These are phyloP conservation scores for Bryconaethiops microstoma DNA, from an alignment of 2,797 vertebrate species.

Conservation along the genomic window DNA sequence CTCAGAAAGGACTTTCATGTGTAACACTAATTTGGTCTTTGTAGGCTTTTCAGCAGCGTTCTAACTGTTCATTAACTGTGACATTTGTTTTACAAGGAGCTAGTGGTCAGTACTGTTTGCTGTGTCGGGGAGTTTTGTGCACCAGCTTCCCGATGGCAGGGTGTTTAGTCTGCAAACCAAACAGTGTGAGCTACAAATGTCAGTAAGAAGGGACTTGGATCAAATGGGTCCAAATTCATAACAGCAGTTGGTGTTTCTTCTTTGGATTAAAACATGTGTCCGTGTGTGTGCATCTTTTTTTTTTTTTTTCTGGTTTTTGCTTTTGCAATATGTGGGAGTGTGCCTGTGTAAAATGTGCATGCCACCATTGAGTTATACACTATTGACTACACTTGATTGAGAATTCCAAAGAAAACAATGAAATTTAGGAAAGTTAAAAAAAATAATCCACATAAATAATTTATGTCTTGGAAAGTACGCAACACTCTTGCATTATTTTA, in stretches of 20 bases:
- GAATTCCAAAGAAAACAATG: no score
- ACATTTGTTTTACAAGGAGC: conserved; percentile 15
- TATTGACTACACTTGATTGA: no score
- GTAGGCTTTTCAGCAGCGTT: conserved; percentile 1
- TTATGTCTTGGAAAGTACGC: no score
- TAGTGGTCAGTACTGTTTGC: background rate
- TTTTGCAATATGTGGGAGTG: background rate
- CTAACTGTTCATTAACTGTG: conserved; percentile 16
- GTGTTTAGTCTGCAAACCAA: background rate
- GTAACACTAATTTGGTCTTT: conserved; percentile 23
- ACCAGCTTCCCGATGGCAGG: background rate
- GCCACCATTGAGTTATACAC: no score
- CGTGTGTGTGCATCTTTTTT: background rate
- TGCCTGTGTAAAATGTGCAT: background rate
- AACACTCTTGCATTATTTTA: no score
- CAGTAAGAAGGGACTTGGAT: background rate
- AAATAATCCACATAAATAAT: no score
- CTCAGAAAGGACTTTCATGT: background rate
- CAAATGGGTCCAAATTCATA: background rate
- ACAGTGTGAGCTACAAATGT: background rate
- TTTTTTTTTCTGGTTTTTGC: background rate
- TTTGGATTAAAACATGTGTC: no score
- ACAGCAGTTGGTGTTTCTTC: background rate
- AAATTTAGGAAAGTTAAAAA: no score
- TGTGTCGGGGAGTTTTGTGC: background rate